phyloP scores from a whole-genome alignment of 2,888 invertebrate genomes.

The Pachliopta kotzebuea region DNA sequence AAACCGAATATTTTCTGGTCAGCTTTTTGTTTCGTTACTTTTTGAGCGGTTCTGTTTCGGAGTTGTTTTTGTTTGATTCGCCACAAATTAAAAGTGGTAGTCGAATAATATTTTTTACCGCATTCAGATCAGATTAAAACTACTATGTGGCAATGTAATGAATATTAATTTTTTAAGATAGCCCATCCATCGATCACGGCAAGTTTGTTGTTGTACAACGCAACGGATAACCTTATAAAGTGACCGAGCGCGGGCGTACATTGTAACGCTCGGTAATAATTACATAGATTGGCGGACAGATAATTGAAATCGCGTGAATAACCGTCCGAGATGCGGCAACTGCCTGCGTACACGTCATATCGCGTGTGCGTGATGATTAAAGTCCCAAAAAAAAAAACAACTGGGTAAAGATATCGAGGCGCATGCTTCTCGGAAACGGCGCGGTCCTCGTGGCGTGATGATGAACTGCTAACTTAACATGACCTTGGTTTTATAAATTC shows the following conservation, averaged over 20 bases:
- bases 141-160: neutral
- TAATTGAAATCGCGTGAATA: constrained; percentile 66
- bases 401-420: constrained; percentile 48
- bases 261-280: constrained; percentile 46
- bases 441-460: constrained; percentile 1
- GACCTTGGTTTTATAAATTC: too few relatives aligned
- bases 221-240: constrained; percentile 1
- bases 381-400: constrained; percentile 42
- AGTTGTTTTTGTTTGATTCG: too few relatives aligned
- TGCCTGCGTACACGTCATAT: constrained; percentile 56
- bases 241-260: constrained; percentile 10
- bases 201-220: neutral
- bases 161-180: constrained; percentile 9
- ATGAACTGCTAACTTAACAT: too few relatives aligned
- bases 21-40: too few relatives aligned
- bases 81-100: too few relatives aligned
- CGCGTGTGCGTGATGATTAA: constrained; percentile 54
- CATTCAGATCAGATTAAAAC: neutral
- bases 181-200: constrained; percentile 17
- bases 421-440: constrained; percentile 47
- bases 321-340: constrained; percentile 51
- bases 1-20: neutral
- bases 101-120: too few relatives aligned
- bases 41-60: too few relatives aligned
- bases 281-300: constrained; percentile 54